These are phyloP conservation scores for Callinectes sapidus DNA, from an alignment of 2,888 invertebrate species.

Conservation along the genomic window DNA sequence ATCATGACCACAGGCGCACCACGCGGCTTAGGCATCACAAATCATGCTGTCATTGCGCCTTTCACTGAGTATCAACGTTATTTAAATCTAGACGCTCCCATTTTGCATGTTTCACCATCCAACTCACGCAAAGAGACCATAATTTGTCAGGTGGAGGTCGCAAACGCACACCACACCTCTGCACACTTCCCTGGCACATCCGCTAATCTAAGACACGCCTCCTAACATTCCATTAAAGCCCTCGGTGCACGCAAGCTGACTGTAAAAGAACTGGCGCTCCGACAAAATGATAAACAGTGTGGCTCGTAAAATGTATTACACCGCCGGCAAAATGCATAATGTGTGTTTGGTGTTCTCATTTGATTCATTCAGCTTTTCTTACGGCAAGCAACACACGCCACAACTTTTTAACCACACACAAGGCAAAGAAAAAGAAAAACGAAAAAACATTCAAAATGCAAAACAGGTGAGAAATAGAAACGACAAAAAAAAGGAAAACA, in stretches of 20 bases:
- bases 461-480: background rate
- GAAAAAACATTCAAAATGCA: background rate
- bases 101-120: background rate
- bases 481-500: background rate
- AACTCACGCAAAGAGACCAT: background rate
- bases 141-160: background rate
- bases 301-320: background rate
- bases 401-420: background rate
- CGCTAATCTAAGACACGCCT: background rate
- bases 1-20: too few relatives aligned
- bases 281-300: conserved; percentile 23
- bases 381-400: background rate
- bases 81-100: background rate
- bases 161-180: background rate
- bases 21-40: background rate
- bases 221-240: background rate
- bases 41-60: background rate
- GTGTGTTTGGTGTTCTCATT: background rate
- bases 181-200: background rate
- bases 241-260: background rate
- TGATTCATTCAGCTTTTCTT: background rate
- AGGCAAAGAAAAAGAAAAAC: background rate
- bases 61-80: background rate
- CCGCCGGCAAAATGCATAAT: background rate
- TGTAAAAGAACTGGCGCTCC: background rate